These are phyloP conservation scores for Acromyrmex echinatior DNA, from an alignment of 1,140 invertebrate species.

Conservation along the genomic window DNA sequence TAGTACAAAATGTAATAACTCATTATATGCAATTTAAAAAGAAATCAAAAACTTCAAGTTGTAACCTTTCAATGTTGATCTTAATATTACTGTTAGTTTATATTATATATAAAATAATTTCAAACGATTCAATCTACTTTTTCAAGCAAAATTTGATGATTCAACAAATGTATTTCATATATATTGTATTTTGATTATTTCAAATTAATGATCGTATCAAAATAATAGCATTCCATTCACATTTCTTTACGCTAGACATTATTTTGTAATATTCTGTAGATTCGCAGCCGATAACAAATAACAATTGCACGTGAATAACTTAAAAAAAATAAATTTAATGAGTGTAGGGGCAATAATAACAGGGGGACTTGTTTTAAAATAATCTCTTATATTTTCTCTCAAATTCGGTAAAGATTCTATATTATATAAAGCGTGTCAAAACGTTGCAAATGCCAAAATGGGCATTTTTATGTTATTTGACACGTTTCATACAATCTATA, in stretches of 20 bases:
- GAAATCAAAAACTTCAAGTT: background rate
- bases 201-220: conserved; percentile 4
- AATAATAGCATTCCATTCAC: conserved; percentile 1
- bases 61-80: background rate
- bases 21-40: background rate
- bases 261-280: background rate
- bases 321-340: conserved; percentile 8
- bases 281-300: background rate
- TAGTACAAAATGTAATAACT: background rate
- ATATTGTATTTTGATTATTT: conserved; percentile 3
- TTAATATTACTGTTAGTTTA: background rate
- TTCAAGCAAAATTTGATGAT: background rate
- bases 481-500: conserved; percentile 68
- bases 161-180: background rate
- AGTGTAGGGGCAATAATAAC: background rate
- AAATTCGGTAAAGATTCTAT: conserved; percentile 80
- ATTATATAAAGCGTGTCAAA: conserved; percentile 59
- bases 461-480: conserved; percentile 32
- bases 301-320: background rate
- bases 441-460: conserved; percentile 64
- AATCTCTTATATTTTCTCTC: conserved; percentile 83
- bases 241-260: background rate
- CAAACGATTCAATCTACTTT: conserved; percentile 6
- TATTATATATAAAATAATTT: background rate
- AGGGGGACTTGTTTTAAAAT: conserved; percentile 80